phyloP scores from a whole-genome alignment of 2,888 invertebrate genomes.

The Latrodectus hesperus region DNA sequence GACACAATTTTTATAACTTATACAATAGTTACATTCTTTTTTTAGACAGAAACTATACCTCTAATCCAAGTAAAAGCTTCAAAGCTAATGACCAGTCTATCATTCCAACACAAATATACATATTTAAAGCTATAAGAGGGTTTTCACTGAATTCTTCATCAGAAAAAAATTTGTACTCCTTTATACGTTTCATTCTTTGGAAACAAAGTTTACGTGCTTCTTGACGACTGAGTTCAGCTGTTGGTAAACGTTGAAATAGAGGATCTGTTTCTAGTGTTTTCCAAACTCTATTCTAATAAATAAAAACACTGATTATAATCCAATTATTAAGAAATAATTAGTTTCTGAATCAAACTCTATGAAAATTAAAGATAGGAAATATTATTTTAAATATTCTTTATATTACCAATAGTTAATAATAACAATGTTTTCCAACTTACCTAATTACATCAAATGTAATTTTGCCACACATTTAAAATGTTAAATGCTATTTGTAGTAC shows the following conservation, averaged over 20 bases:
- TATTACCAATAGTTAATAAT: no score
- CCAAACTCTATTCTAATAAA: constrained; percentile 83
- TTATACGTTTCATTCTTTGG: constrained; percentile 78
- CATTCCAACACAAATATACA: constrained; percentile 74
- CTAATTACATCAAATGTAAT: no score
- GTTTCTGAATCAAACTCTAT: not conserved
- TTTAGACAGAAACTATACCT: constrained; percentile 21
- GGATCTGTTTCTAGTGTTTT: constrained; percentile 85
- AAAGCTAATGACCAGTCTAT: constrained; percentile 75
- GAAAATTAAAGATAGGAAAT: not conserved
- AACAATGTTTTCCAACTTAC: no score
- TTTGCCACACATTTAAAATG: no score
- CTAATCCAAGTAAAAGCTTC: constrained; percentile 73
- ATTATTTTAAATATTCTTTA: no score
- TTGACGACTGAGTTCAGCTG: constrained; percentile 80
- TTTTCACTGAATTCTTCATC: constrained; percentile 77
- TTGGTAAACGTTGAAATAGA: constrained; percentile 81
- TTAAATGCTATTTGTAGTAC: no score
- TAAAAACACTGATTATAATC: not conserved
- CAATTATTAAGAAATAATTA: constrained; percentile 10
- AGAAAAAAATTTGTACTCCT: constrained; percentile 80
- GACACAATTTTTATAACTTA: no score
- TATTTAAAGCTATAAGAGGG: constrained; percentile 74
- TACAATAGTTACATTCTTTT: no score
- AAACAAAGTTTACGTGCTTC: constrained; percentile 79